These are phyloP conservation scores for cattle (Bos taurus) DNA, from an alignment of 2,113 vertebrate species.

Conservation along the genomic window ARS-UCD2.0 NC_037339.1:41895001-41895500, in stretches of 20 bases:
- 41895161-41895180: background rate
- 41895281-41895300: too few species aligned
- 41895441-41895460: too few species aligned
- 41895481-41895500: too few species aligned
- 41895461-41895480: too few species aligned
- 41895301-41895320: too few species aligned
- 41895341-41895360: too few species aligned
- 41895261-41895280: too few species aligned
- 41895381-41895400: rapidly evolving
- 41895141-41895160: background rate
- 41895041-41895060: background rate
- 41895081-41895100: background rate
- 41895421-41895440: too few species aligned
- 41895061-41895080: background rate
- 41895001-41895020: background rate
- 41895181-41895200: background rate
- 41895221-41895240: background rate
- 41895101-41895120: background rate
- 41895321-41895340: too few species aligned
- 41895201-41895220: background rate
- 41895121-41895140: background rate
- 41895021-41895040: background rate
- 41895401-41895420: too few species aligned
- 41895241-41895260: too few species aligned
- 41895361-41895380: too few species aligned